phyloP scores from a whole-genome alignment of 2,113 vertebrate genomes.

The Oreochromis aureus region DNA sequence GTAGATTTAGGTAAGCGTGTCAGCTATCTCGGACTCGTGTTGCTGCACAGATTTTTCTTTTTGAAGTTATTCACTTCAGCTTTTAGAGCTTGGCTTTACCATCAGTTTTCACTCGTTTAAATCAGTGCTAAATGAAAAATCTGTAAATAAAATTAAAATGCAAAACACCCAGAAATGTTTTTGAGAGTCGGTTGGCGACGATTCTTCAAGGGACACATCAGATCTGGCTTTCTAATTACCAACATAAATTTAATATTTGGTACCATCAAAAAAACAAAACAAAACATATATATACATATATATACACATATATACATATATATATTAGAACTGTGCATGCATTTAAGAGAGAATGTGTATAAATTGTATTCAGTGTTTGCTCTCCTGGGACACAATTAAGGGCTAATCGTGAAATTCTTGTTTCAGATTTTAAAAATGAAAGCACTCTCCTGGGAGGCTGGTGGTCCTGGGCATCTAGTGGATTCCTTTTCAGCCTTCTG shows the following conservation, averaged over 20 bases:
- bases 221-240: background rate
- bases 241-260: background rate
- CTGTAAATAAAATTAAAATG: background rate
- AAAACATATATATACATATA: background rate
- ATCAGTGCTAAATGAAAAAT: background rate
- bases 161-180: background rate
- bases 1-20: background rate
- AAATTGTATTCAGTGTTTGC: conserved; percentile 6
- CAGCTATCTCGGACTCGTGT: background rate
- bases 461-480: background rate
- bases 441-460: background rate
- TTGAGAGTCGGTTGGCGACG: rapidly evolving
- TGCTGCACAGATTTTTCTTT: background rate
- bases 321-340: background rate
- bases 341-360: background rate
- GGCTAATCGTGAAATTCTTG: background rate
- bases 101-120: background rate
- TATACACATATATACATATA: rapidly evolving
- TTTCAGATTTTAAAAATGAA: background rate
- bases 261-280: background rate
- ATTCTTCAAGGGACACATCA: background rate
- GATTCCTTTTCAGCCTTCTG: background rate
- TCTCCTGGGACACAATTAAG: conserved; percentile 21
- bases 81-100: background rate
- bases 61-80: background rate